Base-by-base conservation (phyloP, 1,140 invertebrate genomes). In the Caerostris darwini region DNA sequence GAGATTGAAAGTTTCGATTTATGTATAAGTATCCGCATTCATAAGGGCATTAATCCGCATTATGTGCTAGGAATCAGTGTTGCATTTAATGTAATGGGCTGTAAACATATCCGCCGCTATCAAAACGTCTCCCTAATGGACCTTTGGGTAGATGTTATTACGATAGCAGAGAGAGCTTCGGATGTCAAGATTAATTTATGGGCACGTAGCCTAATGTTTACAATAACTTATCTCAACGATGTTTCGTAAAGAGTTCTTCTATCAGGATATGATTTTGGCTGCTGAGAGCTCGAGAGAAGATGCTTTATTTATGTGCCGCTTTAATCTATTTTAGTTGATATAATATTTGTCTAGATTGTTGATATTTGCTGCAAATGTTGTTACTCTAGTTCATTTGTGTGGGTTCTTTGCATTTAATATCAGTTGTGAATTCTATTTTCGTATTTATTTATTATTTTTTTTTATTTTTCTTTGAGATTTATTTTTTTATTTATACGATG, bases 1-100 rank as follows among this genome's bases (percentile, higher is more conserved):
- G 34, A 34, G 34, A 34, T 34, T 34, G 34, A 34, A 34, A 34
- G 34, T 34, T 34, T 34, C 34, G 34, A 34, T 34, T 34, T 34
- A 34, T 34, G 34, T 34, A 34, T 34, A 34, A 34, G 2, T 34
- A 34, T 19, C 8, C 71, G 12, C 71, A 12, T 77, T 77, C 53
- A 77, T 50, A 50, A 34, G 7, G 10, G 3, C 50, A 34, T 89
- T 69, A 89, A 89, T 50, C 53, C 61, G 14, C 50, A 17, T 50
- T 61, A 50, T 67, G 50, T 54, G 64, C 61, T n/a, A 7, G n/a
- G 61, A 57, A 34, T 56, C 87, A 69, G 64, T 53, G 87, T 71
- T n/a, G 87, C 87, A 54, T 91, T 91, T 91, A 81, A 91, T 59
- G 90, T 91, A 91, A 91, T 77, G 90, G 71, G 56, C 58, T 56